A percentile compares a stretch with the other conserved stretches of the same genome.
phyloP scores from a whole-genome alignment of 2,113 vertebrate species.

The Tretioscincus oriximinensis region DNA sequence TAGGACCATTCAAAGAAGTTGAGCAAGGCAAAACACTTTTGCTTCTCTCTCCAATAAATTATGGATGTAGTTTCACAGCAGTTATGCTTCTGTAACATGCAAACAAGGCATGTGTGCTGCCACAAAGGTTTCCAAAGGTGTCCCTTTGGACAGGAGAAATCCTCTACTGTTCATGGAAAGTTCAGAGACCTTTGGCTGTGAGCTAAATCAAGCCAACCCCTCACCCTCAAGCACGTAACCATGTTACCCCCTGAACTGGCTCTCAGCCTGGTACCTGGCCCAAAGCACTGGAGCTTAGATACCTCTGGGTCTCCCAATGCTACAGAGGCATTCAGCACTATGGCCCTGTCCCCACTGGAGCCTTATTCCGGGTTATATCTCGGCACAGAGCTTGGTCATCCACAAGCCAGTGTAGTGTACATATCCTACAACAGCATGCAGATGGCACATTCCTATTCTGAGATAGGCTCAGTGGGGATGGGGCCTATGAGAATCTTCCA shows the following conservation, averaged over 20 bases:
- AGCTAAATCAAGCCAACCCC: conserved; percentile 59
- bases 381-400: no score
- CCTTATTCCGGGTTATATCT: no score
- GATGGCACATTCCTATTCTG: no score
- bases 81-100: conserved; percentile 34
- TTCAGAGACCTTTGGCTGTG: conserved; percentile 47
- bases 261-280: conserved; percentile 2
- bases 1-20: not conserved
- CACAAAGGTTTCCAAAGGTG: no score
- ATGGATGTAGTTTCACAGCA: conserved; percentile 24
- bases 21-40: conserved; percentile 54
- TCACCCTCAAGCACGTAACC: conserved; percentile 60
- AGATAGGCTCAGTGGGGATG: no score
- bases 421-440: no score
- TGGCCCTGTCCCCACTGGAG: no score
- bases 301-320: conserved; percentile 22
- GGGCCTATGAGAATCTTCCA: conserved; percentile 30
- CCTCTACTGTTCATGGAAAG: conserved; percentile 29
- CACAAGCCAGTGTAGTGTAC: no score
- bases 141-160: no score
- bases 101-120: not conserved
- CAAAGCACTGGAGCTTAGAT: conserved; percentile 26
- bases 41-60: conserved; percentile 24
- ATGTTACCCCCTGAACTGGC: conserved; percentile 30
- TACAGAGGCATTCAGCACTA: conserved; percentile 2